These are phyloP conservation scores for Procavia capensis DNA, from an alignment of 2,113 vertebrate species.

Conservation along the genomic window DNA sequence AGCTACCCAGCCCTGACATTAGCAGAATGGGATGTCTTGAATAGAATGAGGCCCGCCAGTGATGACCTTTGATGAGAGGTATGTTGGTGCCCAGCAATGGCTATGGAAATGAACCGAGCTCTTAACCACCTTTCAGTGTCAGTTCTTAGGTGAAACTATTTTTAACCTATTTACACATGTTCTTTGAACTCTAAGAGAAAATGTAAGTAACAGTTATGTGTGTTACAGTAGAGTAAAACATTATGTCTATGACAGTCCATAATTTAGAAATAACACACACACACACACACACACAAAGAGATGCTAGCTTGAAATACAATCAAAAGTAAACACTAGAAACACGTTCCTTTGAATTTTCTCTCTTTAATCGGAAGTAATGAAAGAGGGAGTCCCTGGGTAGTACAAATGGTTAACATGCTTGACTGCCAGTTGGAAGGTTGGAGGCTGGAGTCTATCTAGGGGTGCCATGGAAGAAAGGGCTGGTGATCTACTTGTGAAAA, in stretches of 20 bases:
- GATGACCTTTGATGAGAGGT: background rate
- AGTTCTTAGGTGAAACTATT: background rate
- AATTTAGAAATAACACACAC: slow-evolving; percentile 34
- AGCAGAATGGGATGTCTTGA: background rate
- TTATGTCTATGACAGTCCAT: background rate
- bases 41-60: background rate
- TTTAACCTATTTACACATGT: slow-evolving; percentile 15
- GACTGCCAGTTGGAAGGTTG: background rate
- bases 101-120: background rate
- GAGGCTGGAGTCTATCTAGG: background rate
- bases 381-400: background rate
- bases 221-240: background rate
- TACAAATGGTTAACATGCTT: background rate
- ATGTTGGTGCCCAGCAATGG: background rate
- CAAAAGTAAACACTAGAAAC: slow-evolving; percentile 31
- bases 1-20: background rate
- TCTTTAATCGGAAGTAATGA: slow-evolving; percentile 22
- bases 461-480: background rate
- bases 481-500: background rate
- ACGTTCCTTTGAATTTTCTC: background rate
- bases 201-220: background rate
- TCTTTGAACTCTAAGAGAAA: slow-evolving; percentile 18
- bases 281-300: background rate
- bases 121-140: background rate
- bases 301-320: background rate